phyloP scores from a whole-genome alignment of 2,888 invertebrate genomes.

The Caenorhabditis macrosperma region DNA sequence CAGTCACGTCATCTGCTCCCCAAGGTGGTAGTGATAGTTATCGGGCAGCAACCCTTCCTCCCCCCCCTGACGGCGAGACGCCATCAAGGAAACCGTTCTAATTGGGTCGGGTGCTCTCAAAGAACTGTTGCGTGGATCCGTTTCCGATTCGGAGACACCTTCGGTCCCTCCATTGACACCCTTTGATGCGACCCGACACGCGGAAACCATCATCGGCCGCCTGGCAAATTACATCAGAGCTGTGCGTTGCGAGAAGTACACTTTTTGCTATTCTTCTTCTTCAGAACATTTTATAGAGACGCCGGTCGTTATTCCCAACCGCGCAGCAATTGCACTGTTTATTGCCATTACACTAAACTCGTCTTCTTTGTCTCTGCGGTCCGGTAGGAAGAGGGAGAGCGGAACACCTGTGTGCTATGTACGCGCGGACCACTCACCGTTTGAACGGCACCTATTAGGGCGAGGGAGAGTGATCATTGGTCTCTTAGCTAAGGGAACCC shows the following conservation, averaged over 20 bases:
- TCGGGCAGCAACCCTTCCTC: neutral
- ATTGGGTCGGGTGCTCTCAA: slow-evolving; percentile 25
- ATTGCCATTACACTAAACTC: slow-evolving; percentile 2
- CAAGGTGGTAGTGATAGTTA: neutral
- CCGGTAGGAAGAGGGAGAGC: slow-evolving; percentile 7
- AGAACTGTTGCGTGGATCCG: slow-evolving; percentile 19
- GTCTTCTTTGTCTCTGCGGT: slow-evolving; percentile 7
- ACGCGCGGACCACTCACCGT: neutral
- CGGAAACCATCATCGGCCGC: neutral
- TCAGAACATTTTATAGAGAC: neutral
- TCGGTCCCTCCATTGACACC: slow-evolving; percentile 4
- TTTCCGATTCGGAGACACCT: neutral
- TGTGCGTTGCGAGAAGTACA: too few species aligned
- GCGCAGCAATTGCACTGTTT: neutral
- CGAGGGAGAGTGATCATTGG: slow-evolving; percentile 23
- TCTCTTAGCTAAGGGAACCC: slow-evolving; percentile 17
- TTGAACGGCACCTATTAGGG: slow-evolving; percentile 4
- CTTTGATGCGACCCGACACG: slow-evolving; percentile 26
- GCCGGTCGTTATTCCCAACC: neutral
- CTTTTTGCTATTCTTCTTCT: too few species aligned
- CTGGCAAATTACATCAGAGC: too few species aligned
- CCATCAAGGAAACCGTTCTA: too few species aligned
- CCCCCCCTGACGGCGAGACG: neutral
- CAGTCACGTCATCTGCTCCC: neutral
- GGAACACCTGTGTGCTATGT: slow-evolving; percentile 27